phyloP scores from a whole-genome alignment of 1,140 invertebrate species.

The Parasteatoda tepidariorum region DNA sequence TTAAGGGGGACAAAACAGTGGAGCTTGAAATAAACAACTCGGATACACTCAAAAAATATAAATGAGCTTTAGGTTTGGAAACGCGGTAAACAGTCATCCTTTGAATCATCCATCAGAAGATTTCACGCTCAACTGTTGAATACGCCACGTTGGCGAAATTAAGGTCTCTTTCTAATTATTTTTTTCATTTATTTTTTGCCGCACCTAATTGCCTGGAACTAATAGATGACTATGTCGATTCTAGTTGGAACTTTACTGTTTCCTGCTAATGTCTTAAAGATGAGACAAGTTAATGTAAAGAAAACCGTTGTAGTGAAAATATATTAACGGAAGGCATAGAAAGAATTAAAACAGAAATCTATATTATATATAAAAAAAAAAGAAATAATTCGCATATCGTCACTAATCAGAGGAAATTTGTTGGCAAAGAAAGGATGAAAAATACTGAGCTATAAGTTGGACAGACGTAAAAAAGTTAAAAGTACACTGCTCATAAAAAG shows the following conservation, averaged over 20 bases:
- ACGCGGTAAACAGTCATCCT: conserved; percentile 23
- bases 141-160: conserved; percentile 1
- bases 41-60: conserved; percentile 5
- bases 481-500: no score
- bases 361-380: no score
- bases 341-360: no score
- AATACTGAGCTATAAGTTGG: no score
- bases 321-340: no score
- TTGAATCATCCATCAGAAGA: conserved; percentile 35
- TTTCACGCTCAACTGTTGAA: conserved; percentile 45
- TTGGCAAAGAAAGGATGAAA: no score
- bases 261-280: background rate
- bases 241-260: conserved; percentile 20
- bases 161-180: background rate
- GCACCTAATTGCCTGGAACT: conserved; percentile 55
- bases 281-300: background rate
- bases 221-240: conserved; percentile 28
- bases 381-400: no score
- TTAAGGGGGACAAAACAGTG: no score
- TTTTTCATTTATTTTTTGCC: background rate
- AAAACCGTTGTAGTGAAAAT: no score
- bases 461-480: no score
- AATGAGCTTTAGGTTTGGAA: conserved; percentile 17
- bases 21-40: background rate
- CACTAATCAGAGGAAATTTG: no score